Percentiles rank a stretch among this genome's conserved stretches.
Evolutionary conservation across 1,140 invertebrate genomes (phyloP).

Genomic region (silkworm (Bombyx mori)): DNA sequence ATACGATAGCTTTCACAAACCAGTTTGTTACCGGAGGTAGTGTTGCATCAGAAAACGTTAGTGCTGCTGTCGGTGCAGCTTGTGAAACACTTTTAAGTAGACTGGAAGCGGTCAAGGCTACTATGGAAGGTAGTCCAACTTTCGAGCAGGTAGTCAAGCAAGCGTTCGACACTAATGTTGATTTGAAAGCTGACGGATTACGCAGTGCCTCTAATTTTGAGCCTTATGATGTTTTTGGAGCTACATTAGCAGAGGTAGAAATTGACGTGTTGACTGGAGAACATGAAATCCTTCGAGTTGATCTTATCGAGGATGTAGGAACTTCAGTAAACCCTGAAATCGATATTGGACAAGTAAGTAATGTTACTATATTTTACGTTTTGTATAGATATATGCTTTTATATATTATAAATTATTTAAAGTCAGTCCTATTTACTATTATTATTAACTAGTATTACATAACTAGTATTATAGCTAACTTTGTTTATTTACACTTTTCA

Average conservation of each 20-base stretch:
- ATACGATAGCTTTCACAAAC: conserved; percentile 73
- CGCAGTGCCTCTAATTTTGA: conserved; percentile 29
- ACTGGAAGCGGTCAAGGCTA: conserved; percentile 73
- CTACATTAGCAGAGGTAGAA: conserved; percentile 76
- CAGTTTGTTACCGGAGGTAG: conserved; percentile 74
- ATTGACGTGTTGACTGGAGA: conserved; percentile 81
- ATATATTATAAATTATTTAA: background rate
- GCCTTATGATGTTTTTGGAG: conserved; percentile 73
- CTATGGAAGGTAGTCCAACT: conserved; percentile 58
- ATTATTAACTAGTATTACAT: no score
- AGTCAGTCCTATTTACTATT: no score
- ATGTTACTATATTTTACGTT: no score
- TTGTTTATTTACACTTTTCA: background rate
- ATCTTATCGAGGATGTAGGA: conserved; percentile 82
- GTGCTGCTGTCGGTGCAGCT: conserved; percentile 17
- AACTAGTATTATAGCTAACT: no score
- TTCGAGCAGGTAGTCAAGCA: conserved; percentile 74
- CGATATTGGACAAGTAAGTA: conserved; percentile 83
- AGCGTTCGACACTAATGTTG: conserved; percentile 69
- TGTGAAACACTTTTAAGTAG: conserved; percentile 63
- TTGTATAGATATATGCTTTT: background rate
- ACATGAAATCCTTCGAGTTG: conserved; percentile 74
- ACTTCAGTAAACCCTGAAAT: conserved; percentile 80
- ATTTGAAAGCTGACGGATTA: conserved; percentile 56
- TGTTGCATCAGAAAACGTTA: conserved; percentile 22